Base-by-base conservation (phyloP, 2,888 invertebrate species). In the Pyrrhia umbra region DNA sequence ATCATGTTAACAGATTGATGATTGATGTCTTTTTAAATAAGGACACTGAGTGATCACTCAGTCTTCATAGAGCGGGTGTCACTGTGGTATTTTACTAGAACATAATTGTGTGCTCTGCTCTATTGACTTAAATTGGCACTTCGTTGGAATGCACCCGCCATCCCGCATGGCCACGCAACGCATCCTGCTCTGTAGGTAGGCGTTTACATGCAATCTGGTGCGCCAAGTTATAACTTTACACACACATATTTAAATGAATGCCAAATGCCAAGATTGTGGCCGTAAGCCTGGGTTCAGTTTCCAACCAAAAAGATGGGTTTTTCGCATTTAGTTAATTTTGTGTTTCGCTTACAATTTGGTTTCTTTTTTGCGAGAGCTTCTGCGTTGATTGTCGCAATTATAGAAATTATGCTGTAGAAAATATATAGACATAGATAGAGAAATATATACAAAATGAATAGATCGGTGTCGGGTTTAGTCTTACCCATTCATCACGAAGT, bases 41-140 rank as follows among this genome's bases (percentile, higher is more conserved):
- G 40, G 45, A 54, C 51, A 67, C 58, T 52, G 43, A 66, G 39
- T 52, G 68, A 66, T 58, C 51, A 45, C 51, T 68, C 67, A 51
- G 43, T 73, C 68, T 73, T 10, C 39, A 18, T 15, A 46, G 18
- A 18, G 13, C 23, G 25, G 15, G 37, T 45, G 46, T 15, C 23
- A 16, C 37, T 43, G 9, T 56, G 42, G 51, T 66, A 51, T 57
- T 18, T 27, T 13, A 9, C n/a, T 39, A 23, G 39, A 9, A 39
- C 10, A 16, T 37, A 51, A 37, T 55, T 55, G 39, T 40, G 23
- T 37, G 46, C 8, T 55, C 43, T 30, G 45, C 50, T 68, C 56
- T 50, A 68, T 72, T 68, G 50, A 65, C 40, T 68, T 66, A 56
- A 68, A 68, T 68, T 65, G 73, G 66, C 66, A 56, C 50, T 72